A percentile compares a stretch with the other conserved stretches of the same genome.
These are phyloP conservation scores for Novumbra hubbsi DNA, from an alignment of 2,797 vertebrate genomes.

Conservation along the genomic window DNA sequence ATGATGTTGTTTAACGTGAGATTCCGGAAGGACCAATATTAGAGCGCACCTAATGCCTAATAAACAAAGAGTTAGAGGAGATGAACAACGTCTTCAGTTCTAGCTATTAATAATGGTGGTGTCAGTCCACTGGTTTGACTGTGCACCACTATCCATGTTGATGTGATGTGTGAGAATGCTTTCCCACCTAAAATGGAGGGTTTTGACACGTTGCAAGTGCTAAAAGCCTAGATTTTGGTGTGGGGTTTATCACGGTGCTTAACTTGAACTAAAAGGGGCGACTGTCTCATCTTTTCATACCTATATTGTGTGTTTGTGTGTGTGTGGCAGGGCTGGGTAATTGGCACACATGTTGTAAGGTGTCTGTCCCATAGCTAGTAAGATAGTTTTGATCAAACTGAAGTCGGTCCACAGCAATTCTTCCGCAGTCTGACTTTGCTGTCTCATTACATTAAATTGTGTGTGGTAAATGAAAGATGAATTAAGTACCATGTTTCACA, in stretches of 20 bases:
- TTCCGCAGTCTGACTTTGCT: too few relatives aligned
- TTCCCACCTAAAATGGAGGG: conserved; percentile 64
- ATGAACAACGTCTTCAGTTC: conserved; percentile 13
- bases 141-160: conserved; percentile 48
- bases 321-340: not conserved
- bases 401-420: too few relatives aligned
- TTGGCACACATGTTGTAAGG: too few relatives aligned
- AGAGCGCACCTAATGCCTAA: not conserved
- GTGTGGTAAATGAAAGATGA: too few relatives aligned
- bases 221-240: conserved; percentile 70
- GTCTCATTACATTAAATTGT: too few relatives aligned
- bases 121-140: conserved; percentile 37
- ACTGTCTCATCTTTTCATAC: conserved; percentile 19
- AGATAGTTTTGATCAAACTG: not conserved
- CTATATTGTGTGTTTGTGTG: conserved; percentile 13
- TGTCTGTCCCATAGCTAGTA: too few relatives aligned
- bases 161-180: conserved; percentile 60
- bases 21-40: too few relatives aligned
- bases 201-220: conserved; percentile 69
- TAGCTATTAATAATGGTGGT: conserved; percentile 21
- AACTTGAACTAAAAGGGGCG: conserved; percentile 50
- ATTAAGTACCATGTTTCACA: too few relatives aligned
- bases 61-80: not conserved
- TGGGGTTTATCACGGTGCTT: conserved; percentile 39
- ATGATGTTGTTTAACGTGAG: not conserved